Percentiles rank a stretch among this genome's conserved stretches.
These are phyloP conservation scores for Halictus rubicundus DNA, from an alignment of 1,140 invertebrate genomes.

Conservation along the genomic window DNA sequence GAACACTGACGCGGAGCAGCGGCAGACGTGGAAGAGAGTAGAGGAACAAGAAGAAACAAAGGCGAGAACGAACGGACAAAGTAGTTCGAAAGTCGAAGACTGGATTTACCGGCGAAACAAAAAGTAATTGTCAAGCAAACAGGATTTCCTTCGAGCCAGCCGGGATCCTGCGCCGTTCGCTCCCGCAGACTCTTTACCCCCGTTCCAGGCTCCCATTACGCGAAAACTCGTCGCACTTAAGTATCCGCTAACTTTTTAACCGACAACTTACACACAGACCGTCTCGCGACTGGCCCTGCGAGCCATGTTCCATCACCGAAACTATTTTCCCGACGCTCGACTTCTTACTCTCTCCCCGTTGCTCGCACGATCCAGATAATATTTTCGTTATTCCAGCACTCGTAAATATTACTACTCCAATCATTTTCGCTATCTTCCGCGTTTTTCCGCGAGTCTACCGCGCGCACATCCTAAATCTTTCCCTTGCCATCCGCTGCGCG, in stretches of 20 bases:
- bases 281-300: not conserved
- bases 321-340: slow-evolving; percentile 31
- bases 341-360: not conserved
- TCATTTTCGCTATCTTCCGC: too few relatives aligned
- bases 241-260: slow-evolving; percentile 57
- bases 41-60: not conserved
- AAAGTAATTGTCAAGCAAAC: slow-evolving; percentile 45
- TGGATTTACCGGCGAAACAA: slow-evolving; percentile 8
- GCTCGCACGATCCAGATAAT: too few relatives aligned
- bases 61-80: not conserved
- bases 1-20: not conserved
- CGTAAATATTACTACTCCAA: too few relatives aligned
- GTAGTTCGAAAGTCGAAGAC: slow-evolving; percentile 25
- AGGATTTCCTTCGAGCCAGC: slow-evolving; percentile 8
- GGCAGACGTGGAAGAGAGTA: not conserved
- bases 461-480: too few relatives aligned
- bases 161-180: not conserved
- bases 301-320: slow-evolving; percentile 27
- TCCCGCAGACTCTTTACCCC: not conserved
- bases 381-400: too few relatives aligned
- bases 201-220: slow-evolving; percentile 40
- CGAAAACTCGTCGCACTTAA: slow-evolving; percentile 40
- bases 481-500: too few relatives aligned
- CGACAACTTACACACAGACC: slow-evolving; percentile 37
- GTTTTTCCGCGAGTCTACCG: too few relatives aligned